Evolutionary conservation across 1,140 invertebrate species (phyloP), one percentile per base, ranked within the genome.

Genomic region (Caerostris darwini): DNA sequence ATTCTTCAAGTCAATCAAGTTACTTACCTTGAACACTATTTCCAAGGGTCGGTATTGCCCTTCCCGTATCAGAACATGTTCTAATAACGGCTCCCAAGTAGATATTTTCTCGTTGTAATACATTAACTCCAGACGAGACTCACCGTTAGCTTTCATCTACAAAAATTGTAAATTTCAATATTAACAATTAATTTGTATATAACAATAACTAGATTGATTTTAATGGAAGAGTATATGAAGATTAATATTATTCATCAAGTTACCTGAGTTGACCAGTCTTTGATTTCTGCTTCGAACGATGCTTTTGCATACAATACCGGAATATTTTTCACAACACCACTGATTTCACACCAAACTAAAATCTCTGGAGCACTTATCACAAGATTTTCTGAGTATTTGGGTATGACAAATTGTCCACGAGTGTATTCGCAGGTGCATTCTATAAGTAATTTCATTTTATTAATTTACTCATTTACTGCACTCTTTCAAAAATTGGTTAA

Each of bases 41-140:
- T 98, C 97, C 97, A 97, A 98, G 34, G 97, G 97, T 95, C 97
- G 96, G 95, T 98, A 98, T 5, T 97, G 96, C 93, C 97, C 97
- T 95, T 97, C 97, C 83, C 97, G 96, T 19, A 97, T 96, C 58
- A 97, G 97, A 8, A 97, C 97, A 2, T 98, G 97, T 95, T 98
- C 98, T 14, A 98, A 96, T 0, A 98, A 95, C 0, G 98, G 98
- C 95, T 98, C 98, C 98, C 98, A 98, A 34, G 96, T 96, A 94
- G 97, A 97, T 14, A 97, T 95, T 90, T 97, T 97, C 93, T 97
- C 97, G 95, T 98, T 98, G 95, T 97, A 98, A 95, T 97, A 98
- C 93, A 97, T 97, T 3, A 97, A 97, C 95, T 98, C 97, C 3
- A 98, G 94, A 64, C 97, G 97, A 5, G 98, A 64, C 58, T 97